A percentile compares a stretch with the other conserved stretches of the same genome.
Conservation (phyloP, 2,888 invertebrate species). For the Rotaria socialis region DNA sequence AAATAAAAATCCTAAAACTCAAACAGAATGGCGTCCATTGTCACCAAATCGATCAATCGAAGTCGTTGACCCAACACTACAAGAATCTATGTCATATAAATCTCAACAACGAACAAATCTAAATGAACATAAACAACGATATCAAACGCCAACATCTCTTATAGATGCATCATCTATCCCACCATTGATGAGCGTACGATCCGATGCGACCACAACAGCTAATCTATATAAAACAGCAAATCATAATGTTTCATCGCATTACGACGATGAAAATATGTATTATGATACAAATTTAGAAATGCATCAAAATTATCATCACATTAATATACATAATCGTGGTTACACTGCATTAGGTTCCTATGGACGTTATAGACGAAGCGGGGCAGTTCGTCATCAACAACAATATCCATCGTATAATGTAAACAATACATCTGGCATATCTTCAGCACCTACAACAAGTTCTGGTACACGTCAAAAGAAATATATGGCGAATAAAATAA, state of each 20-base stretch:
- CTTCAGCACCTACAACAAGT: neutral
- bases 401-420: neutral
- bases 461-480: neutral
- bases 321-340: neutral
- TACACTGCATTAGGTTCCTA: conserved; percentile 19
- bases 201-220: neutral
- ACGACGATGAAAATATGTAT: neutral
- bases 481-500: neutral
- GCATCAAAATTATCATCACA: neutral
- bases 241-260: neutral
- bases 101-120: neutral
- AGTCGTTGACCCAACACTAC: neutral
- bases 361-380: conserved; percentile 26
- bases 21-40: neutral
- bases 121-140: conserved; percentile 16
- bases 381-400: conserved; percentile 6
- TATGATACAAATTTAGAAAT: neutral
- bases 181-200: conserved; percentile 26
- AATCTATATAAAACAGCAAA: neutral
- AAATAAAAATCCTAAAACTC: neutral
- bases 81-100: neutral
- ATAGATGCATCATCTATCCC: neutral
- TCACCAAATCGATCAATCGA: conserved; percentile 1
- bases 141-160: neutral
- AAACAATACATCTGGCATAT: neutral